Percentiles rank a stretch among this genome's conserved stretches.
phyloP scores from a whole-genome alignment of 2,113 vertebrate genomes.

The Psittacula cyanocephala region DNA sequence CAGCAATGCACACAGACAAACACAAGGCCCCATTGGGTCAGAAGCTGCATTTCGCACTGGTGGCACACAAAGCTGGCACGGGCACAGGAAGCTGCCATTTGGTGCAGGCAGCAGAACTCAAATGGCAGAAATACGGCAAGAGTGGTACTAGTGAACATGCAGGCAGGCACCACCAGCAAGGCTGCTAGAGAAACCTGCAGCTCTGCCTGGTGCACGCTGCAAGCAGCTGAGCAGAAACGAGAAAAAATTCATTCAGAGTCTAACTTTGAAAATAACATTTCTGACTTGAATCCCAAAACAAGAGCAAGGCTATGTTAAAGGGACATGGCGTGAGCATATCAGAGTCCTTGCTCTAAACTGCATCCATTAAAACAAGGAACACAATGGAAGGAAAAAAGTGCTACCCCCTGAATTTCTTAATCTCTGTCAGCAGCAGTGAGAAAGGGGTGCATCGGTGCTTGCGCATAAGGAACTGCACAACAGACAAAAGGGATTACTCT shows the following conservation, averaged over 20 bases:
- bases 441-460: not conserved
- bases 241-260: not conserved
- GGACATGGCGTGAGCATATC: not conserved
- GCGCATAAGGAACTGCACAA: not conserved
- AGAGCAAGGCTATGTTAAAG: not conserved
- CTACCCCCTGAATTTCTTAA: not conserved
- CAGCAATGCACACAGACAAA: not conserved
- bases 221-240: not conserved
- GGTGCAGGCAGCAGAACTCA: not conserved
- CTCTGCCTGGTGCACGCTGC: not conserved
- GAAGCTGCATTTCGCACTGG: not conserved
- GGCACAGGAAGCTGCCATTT: not conserved
- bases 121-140: not conserved
- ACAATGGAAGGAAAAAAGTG: not conserved
- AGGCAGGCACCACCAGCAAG: not conserved
- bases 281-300: not conserved
- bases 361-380: not conserved
- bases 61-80: not conserved
- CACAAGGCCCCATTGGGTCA: too few species aligned
- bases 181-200: not conserved
- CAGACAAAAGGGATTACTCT: not conserved
- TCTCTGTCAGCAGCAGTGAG: not conserved
- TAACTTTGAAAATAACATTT: not conserved
- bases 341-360: not conserved
- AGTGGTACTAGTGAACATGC: not conserved